Conservation (phyloP, 92 coral and sea anemone species). For the Anthopleura xanthogrammica region DNA sequence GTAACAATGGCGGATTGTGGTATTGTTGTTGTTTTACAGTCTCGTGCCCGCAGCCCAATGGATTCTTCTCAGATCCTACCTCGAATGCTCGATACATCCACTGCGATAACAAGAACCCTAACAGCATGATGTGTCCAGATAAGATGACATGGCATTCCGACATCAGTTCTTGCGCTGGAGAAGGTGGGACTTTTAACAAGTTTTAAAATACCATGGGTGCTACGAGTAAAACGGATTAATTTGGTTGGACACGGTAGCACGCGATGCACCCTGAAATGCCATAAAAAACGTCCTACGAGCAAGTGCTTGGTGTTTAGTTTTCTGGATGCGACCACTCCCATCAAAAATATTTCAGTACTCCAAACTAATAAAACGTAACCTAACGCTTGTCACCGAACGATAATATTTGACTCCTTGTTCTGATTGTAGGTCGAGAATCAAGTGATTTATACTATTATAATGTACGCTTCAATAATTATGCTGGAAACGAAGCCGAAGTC, state of each 20-base stretch:
- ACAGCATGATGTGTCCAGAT: conserved; percentile 78
- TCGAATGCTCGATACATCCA: conserved; percentile 83
- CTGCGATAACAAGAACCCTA: conserved; percentile 70
- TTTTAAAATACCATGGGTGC: background rate
- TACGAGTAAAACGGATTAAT: too few relatives aligned
- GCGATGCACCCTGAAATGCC: too few relatives aligned
- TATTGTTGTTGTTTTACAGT: conserved; percentile 39
- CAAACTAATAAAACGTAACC: background rate
- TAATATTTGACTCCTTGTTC: background rate
- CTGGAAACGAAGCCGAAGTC: conserved; percentile 71
- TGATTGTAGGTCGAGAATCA: conserved; percentile 70
- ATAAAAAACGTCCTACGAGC: too few relatives aligned
- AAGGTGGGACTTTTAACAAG: conserved; percentile 46
- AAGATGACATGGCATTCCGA: conserved; percentile 87
- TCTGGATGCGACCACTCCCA: too few relatives aligned
- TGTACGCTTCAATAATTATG: conserved; percentile 77
- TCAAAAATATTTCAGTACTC: too few relatives aligned
- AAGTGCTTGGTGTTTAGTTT: too few relatives aligned
- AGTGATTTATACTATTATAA: conserved; percentile 71
- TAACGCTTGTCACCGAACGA: background rate
- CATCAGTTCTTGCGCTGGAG: conserved; percentile 80
- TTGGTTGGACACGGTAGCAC: too few relatives aligned
- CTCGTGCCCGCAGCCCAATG: conserved; percentile 77
- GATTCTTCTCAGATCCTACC: conserved; percentile 79
- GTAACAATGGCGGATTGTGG: too few relatives aligned